Conservation (phyloP, 2,797 vertebrate genomes). For the Chelonia mydas region DNA sequence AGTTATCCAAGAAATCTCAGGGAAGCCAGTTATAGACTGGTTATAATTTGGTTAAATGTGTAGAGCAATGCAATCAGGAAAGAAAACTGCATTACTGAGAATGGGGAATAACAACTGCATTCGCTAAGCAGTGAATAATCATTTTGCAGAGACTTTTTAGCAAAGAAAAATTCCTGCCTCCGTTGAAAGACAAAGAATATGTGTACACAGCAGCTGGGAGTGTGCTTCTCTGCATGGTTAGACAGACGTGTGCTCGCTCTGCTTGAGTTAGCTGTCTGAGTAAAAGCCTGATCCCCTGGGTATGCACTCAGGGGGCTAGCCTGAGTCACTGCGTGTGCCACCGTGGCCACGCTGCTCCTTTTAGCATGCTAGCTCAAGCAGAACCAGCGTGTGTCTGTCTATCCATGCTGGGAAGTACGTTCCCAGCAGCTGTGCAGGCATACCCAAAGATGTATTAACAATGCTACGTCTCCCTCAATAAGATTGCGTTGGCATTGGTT, state of each 20-base stretch:
- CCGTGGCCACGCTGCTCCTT: background rate
- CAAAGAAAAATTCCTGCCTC: background rate
- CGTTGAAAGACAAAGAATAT: too few relatives aligned
- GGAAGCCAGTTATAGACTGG: background rate
- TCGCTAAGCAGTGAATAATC: background rate
- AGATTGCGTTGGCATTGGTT: rapidly evolving
- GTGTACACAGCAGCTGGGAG: too few relatives aligned
- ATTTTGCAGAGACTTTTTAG: background rate
- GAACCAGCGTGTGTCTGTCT: too few relatives aligned
- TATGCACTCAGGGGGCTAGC: background rate
- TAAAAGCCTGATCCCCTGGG: background rate
- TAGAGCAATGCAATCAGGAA: background rate
- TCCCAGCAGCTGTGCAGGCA: too few relatives aligned
- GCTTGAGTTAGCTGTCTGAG: background rate
- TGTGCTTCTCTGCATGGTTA: background rate
- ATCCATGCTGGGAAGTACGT: too few relatives aligned
- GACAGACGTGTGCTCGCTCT: background rate
- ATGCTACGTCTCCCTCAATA: rapidly evolving
- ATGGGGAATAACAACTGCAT: background rate
- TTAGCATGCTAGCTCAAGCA: too few relatives aligned
- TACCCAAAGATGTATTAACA: background rate
- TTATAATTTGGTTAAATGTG: background rate
- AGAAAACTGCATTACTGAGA: background rate
- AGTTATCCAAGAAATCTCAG: background rate
- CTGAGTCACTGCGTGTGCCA: background rate